Percentiles rank a stretch among this genome's conserved stretches.
These are phyloP conservation scores for Pocillopora damicornis DNA, from an alignment of 64 coral and sea anemone genomes.

Conservation along the genomic window DNA sequence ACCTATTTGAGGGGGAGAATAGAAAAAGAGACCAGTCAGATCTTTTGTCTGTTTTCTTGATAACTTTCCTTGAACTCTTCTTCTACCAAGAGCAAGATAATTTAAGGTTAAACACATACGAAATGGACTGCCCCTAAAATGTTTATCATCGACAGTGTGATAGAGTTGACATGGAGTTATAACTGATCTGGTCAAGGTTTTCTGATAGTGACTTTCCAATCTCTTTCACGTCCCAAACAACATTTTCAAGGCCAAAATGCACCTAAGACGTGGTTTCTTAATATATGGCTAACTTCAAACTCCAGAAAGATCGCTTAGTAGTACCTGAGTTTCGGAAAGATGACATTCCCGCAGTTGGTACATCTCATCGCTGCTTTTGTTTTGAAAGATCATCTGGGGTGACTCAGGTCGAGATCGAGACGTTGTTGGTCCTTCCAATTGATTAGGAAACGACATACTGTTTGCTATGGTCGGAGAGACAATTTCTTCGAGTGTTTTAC, in stretches of 20 bases:
- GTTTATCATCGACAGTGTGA: no score
- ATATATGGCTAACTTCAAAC: no score
- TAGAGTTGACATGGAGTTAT: no score
- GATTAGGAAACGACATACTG: background rate
- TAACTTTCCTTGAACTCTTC: background rate
- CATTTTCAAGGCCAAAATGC: no score
- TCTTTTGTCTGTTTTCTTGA: background rate
- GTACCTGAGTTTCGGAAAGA: background rate
- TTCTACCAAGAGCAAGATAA: background rate
- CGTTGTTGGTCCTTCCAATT: background rate
- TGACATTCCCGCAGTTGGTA: background rate
- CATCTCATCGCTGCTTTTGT: background rate
- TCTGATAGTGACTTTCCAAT: no score
- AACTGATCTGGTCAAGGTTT: no score
- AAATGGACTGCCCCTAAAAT: background rate
- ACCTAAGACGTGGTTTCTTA: no score
- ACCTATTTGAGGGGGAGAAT: slow-evolving; percentile 76
- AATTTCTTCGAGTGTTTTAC: background rate
- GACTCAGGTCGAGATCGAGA: background rate
- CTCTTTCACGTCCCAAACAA: no score
- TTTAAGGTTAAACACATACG: background rate
- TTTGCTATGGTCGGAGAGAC: background rate
- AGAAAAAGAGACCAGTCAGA: slow-evolving; percentile 60
- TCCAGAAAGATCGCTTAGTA: background rate
- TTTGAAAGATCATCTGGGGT: no score